Conservation (phyloP, 2,888 invertebrate species). For the Laspeyria flexula region DNA sequence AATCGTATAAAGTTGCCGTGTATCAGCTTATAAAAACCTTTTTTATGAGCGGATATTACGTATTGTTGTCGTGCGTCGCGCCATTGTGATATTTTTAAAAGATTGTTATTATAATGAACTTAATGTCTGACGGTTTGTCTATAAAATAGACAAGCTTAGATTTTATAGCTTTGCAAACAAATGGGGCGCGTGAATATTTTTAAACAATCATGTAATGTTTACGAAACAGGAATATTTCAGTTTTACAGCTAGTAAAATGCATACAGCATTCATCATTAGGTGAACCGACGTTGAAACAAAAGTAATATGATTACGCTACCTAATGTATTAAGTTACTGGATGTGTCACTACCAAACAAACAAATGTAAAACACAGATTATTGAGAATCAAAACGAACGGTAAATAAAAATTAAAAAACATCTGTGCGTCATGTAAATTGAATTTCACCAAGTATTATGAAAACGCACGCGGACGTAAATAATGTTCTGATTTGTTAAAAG, state of each 20-base stretch:
- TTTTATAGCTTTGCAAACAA: conserved; percentile 45
- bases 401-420: not conserved
- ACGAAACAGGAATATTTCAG: conserved; percentile 20
- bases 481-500: not conserved
- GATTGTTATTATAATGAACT: conserved; percentile 30
- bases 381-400: not conserved
- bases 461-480: too few species aligned
- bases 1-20: conserved; percentile 37
- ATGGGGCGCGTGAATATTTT: conserved; percentile 14
- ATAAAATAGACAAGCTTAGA: conserved; percentile 30
- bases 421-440: too few species aligned
- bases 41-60: conserved; percentile 53
- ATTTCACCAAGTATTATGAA: too few species aligned
- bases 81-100: conserved; percentile 18
- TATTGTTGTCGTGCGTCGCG: conserved; percentile 30
- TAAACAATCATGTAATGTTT: too few species aligned
- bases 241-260: conserved; percentile 8
- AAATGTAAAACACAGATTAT: too few species aligned
- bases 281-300: too few species aligned
- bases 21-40: conserved; percentile 36
- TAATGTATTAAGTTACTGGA: not conserved
- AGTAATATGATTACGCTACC: not conserved
- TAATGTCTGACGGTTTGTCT: conserved; percentile 29
- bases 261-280: not conserved
- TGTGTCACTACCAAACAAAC: too few species aligned